Percentiles rank a stretch among this genome's conserved stretches.
phyloP scores from a whole-genome alignment of 1,140 invertebrate species.

The Bicyclus anynana region DNA sequence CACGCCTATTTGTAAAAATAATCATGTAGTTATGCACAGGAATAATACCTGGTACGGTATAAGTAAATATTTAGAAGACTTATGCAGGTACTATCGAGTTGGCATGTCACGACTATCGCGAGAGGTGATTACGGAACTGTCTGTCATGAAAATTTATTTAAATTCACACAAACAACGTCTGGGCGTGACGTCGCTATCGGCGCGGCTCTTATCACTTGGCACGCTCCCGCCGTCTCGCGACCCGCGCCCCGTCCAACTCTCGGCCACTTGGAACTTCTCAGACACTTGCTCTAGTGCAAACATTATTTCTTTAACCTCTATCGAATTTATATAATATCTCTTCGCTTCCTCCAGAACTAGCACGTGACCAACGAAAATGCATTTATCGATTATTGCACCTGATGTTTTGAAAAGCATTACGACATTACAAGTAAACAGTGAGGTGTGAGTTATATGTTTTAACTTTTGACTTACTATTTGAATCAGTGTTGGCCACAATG shows the following conservation, averaged over 20 bases:
- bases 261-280: constrained; percentile 38
- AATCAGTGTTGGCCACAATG: constrained; percentile 66
- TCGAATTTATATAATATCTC: constrained; percentile 1
- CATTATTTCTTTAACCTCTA: constrained; percentile 38
- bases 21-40: too few relatives aligned
- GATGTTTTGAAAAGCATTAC: neutral
- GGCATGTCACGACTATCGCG: constrained; percentile 64
- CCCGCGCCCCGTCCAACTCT: constrained; percentile 31
- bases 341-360: neutral
- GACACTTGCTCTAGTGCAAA: constrained; percentile 42
- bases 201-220: constrained; percentile 75
- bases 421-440: constrained; percentile 10
- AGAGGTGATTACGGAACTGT: constrained; percentile 75
- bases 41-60: constrained; percentile 2
- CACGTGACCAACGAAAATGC: neutral
- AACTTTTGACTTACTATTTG: constrained; percentile 68
- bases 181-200: constrained; percentile 75
- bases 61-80: constrained; percentile 25
- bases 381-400: neutral
- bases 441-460: constrained; percentile 6
- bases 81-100: constrained; percentile 51
- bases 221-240: constrained; percentile 70
- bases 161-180: constrained; percentile 77
- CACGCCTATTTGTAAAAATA: too few relatives aligned
- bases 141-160: constrained; percentile 77